phyloP scores from a whole-genome alignment of 2,888 invertebrate genomes.

The Steinernema hermaphroditum region DNA sequence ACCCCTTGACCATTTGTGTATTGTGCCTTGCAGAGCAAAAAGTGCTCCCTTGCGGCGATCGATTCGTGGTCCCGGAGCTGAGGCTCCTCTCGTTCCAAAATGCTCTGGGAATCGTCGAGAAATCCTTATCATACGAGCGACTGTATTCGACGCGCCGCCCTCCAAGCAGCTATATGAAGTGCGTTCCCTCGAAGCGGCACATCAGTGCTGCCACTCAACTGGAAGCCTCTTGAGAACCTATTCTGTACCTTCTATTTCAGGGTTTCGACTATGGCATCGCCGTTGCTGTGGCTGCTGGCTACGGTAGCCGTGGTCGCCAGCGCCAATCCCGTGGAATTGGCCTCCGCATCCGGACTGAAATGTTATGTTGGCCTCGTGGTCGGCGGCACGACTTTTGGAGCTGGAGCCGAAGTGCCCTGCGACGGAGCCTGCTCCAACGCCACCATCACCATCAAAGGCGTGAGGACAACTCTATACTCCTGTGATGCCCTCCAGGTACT shows the following conservation, averaged over 20 bases:
- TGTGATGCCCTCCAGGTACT: slow-evolving; percentile 29
- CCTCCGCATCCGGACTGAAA: neutral
- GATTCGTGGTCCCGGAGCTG: slow-evolving; percentile 15
- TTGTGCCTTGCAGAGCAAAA: neutral
- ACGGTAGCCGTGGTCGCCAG: slow-evolving; percentile 1
- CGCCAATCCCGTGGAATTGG: neutral
- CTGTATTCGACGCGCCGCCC: slow-evolving; percentile 22
- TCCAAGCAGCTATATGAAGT: slow-evolving; percentile 16
- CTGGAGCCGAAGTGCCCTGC: slow-evolving; percentile 23
- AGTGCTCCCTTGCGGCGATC: neutral
- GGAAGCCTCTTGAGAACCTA: neutral
- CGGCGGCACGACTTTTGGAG: neutral
- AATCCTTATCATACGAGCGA: slow-evolving; percentile 28
- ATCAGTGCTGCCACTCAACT: neutral
- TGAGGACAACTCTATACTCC: slow-evolving; percentile 21
- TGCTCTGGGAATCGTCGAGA: slow-evolving; percentile 12
- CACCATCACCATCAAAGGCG: slow-evolving; percentile 15
- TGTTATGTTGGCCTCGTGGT: slow-evolving; percentile 2
- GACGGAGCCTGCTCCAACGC: slow-evolving; percentile 31
- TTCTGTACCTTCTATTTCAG: slow-evolving; percentile 1
- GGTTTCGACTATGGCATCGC: neutral
- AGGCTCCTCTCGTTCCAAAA: neutral
- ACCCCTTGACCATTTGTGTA: too few species aligned
- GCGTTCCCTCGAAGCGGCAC: neutral
- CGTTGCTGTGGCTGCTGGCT: slow-evolving; percentile 25